Base-by-base conservation (phyloP, 2,113 vertebrate genomes). In the Mormyrus iriodes region DNA sequence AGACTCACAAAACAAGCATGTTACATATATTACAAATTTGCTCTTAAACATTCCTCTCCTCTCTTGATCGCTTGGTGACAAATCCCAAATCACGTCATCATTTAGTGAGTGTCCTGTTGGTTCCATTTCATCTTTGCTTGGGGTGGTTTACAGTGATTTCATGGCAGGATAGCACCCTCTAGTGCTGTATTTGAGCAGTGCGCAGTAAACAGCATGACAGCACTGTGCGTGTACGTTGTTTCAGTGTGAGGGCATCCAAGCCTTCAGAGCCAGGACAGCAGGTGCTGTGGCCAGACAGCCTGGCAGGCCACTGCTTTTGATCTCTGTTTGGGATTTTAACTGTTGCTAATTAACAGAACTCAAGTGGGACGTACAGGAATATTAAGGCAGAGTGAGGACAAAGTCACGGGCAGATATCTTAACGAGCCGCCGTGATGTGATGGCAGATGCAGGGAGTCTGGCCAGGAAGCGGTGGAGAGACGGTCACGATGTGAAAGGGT, bases 91-190 rank as follows among this genome's bases (percentile, higher is more conserved):
- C 35, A 42, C 10, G 35, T 39, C 17, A 1, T 17, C 35, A 19
- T 42, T 79, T 79, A 39, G 35, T 79, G 35, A 79, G 31, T 35
- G 39, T 42, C 35, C 13, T 19, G 35, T 19, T 4, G 0, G 15
- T 42, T 19, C 35, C 15, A 8, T 19, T 42, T 79, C 73, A 42
- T 42, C 73, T 19, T 84, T 21, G 17, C 7, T 84, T 84, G 82
- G 17, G 24, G 19, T 84, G 82, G 82, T 48, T 48, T 48, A 19
- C n/a, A 42, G 21, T 24, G 42, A 48, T 84, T 48, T 84, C 44
- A 79, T 79, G 73, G 73, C 15, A 79, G 35, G 73, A 79, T 46
- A n/a, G 21, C 82, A n/a, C 82, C 82, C 82, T 84, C 82, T 84
- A 84, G 82, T 48, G 82, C 8, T 84, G 82, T 8, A 3, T 44